phyloP scores from a whole-genome alignment of 2,113 vertebrate species.

The Nasalis larvatus region DNA sequence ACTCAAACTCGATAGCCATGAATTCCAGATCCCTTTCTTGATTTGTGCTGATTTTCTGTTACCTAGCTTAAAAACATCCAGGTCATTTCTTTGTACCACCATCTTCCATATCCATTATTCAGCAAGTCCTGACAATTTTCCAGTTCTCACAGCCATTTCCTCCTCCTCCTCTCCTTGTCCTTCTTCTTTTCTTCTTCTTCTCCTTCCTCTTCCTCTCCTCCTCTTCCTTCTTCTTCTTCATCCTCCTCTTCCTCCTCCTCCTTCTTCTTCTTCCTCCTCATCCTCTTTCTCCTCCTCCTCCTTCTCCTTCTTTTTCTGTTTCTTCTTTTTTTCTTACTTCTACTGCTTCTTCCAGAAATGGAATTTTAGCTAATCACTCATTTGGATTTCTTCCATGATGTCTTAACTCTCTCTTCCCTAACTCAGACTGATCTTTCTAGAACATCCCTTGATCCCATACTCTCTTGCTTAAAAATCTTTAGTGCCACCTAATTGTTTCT shows the following conservation, averaged over 20 bases:
- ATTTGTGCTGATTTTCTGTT: background rate
- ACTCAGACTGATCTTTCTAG: background rate
- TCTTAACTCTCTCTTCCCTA: background rate
- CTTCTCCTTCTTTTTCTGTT: too few relatives aligned
- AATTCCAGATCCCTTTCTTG: background rate
- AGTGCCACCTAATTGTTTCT: background rate
- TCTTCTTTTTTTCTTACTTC: background rate
- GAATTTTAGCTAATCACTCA: background rate
- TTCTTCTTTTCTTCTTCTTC: too few relatives aligned
- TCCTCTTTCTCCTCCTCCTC: too few relatives aligned
- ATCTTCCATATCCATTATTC: background rate
- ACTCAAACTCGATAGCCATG: background rate
- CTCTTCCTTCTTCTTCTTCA: too few relatives aligned
- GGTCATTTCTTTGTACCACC: background rate
- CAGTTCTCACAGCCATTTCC: background rate
- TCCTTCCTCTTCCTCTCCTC: accelerated
- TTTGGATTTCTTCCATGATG: background rate
- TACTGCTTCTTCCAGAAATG: background rate
- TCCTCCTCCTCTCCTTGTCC: background rate
- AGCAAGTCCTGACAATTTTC: background rate
- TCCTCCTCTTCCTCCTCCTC: too few relatives aligned
- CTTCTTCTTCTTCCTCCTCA: too few relatives aligned
- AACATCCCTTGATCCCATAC: background rate
- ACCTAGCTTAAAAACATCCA: background rate
- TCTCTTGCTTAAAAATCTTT: background rate